These are phyloP conservation scores for Parochlus steinenii DNA, from an alignment of 2,888 invertebrate genomes.

Conservation along the genomic window DNA sequence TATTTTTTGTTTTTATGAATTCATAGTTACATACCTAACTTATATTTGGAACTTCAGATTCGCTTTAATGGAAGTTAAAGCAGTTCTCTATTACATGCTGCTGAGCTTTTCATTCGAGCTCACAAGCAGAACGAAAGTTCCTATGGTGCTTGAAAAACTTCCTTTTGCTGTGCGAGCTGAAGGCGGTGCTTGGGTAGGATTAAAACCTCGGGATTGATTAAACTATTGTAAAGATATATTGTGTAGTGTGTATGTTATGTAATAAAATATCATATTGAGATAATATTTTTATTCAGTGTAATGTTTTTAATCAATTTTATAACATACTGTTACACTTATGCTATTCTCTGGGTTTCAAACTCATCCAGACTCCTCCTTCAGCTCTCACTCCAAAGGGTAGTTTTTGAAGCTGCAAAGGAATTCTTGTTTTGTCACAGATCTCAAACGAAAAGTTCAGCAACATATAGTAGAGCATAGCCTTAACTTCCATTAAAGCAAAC, in stretches of 20 bases:
- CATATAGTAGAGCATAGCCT: constrained; percentile 1
- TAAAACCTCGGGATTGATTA: background rate
- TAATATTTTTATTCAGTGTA: too few species aligned
- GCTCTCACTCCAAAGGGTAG: background rate
- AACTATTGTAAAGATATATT: too few species aligned
- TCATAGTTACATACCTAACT: too few species aligned
- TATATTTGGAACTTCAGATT: too few species aligned
- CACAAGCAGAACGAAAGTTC: background rate
- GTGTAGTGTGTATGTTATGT: too few species aligned
- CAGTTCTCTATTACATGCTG: constrained; percentile 1
- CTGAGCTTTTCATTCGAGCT: background rate
- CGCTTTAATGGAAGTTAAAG: constrained; percentile 3
- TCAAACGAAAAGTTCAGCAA: background rate
- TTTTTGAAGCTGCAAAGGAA: background rate
- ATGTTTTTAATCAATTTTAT: too few species aligned
- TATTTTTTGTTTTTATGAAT: too few species aligned
- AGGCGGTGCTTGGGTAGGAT: background rate
- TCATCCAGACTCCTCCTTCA: background rate
- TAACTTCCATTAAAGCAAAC: constrained; percentile 4
- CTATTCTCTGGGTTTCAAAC: background rate
- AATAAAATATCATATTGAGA: too few species aligned
- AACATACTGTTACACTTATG: too few species aligned
- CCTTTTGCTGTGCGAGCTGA: background rate
- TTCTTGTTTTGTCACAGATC: background rate
- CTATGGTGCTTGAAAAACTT: background rate